Percentiles rank a stretch among this genome's conserved stretches.
phyloP scores from a whole-genome alignment of 2,113 vertebrate genomes.

The Sinocyclocheilus anshuiensis region DNA sequence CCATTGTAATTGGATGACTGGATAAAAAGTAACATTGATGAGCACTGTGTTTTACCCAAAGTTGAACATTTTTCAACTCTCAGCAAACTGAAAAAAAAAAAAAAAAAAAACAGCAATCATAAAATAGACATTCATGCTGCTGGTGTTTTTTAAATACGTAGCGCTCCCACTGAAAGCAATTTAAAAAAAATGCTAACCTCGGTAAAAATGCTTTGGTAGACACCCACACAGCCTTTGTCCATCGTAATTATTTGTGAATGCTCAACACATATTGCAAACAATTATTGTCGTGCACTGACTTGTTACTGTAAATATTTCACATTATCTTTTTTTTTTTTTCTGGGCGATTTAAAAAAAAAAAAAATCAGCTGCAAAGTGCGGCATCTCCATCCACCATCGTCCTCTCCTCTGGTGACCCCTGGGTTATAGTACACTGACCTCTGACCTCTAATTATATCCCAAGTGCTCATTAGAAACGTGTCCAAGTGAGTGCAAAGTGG shows the following conservation, averaged over 20 bases:
- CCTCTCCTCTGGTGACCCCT: not conserved
- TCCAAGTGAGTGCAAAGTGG: not conserved
- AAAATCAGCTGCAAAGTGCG: not conserved
- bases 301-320: not conserved
- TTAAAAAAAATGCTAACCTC: too few relatives aligned
- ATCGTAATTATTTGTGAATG: not conserved
- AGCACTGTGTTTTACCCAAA: too few relatives aligned
- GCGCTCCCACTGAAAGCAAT: too few relatives aligned
- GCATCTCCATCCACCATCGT: not conserved
- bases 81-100: too few relatives aligned
- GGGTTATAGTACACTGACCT: not conserved
- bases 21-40: too few relatives aligned
- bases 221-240: not conserved
- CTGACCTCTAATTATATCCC: constrained; percentile 9
- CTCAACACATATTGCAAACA: not conserved
- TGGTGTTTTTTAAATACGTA: too few relatives aligned
- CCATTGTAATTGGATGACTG: too few relatives aligned
- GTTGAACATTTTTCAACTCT: too few relatives aligned
- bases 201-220: too few relatives aligned
- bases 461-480: not conserved
- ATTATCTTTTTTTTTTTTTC: not conserved
- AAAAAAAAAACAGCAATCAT: too few relatives aligned
- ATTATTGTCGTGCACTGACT: too few relatives aligned
- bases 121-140: too few relatives aligned
- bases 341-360: not conserved